Conservation (phyloP, 2,888 invertebrate genomes). For the Iphiclides podalirius region DNA sequence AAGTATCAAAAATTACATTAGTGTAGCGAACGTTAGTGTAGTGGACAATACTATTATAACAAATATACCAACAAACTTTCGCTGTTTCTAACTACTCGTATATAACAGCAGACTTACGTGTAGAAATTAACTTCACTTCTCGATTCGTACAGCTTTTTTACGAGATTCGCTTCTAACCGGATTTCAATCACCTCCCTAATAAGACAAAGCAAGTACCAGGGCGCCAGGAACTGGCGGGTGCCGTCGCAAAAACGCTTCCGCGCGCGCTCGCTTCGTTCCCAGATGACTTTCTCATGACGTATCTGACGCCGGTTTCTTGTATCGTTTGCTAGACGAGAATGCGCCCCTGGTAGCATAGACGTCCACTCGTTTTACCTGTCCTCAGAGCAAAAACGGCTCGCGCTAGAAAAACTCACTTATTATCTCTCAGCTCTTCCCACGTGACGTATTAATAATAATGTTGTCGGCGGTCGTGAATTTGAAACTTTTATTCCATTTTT, state of each 20-base stretch:
- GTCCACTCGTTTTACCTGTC: constrained; percentile 16
- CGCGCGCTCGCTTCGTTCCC: constrained; percentile 21
- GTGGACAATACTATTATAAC: too few relatives aligned
- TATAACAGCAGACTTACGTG: too few relatives aligned
- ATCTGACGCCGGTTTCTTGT: constrained; percentile 31
- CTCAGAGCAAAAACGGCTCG: constrained; percentile 7
- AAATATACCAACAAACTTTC: too few relatives aligned
- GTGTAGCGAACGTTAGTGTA: too few relatives aligned
- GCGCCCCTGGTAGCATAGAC: constrained; percentile 12
- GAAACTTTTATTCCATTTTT: not conserved
- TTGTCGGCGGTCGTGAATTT: not conserved
- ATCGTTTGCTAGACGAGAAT: constrained; percentile 24
- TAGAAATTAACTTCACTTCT: too few relatives aligned
- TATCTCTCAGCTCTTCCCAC: too few relatives aligned
- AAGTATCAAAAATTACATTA: too few relatives aligned
- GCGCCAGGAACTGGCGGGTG: not conserved
- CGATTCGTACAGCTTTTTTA: too few relatives aligned
- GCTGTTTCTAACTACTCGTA: too few relatives aligned
- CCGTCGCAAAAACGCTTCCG: constrained; percentile 6
- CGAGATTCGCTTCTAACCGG: too few relatives aligned
- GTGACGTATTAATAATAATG: not conserved
- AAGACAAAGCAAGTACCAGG: not conserved
- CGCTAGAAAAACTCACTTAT: not conserved
- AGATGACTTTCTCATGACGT: constrained; percentile 36
- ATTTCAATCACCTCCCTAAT: too few relatives aligned